Percentiles rank a stretch among this genome's conserved stretches.
These are phyloP conservation scores for Falco berigora DNA, from an alignment of 2,797 vertebrate species.

Conservation along the genomic window DNA sequence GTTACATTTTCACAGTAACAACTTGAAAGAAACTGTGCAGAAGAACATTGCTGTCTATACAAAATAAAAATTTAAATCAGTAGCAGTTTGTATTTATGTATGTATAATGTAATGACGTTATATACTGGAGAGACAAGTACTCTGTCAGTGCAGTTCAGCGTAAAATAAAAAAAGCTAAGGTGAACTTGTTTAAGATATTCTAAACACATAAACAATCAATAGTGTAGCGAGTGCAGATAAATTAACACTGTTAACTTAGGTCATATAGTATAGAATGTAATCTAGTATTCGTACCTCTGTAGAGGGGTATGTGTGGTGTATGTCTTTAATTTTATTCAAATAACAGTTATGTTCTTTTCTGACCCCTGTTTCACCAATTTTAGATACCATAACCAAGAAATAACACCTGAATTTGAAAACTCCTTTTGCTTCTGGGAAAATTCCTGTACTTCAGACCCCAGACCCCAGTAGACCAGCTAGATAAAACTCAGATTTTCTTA, in stretches of 20 bases:
- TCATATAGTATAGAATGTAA: not conserved
- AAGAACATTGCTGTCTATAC: not conserved
- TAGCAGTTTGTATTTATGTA: not conserved
- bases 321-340: not conserved
- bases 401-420: not conserved
- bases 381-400: not conserved
- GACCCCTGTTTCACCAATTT: not conserved
- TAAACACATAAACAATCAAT: not conserved
- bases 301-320: no score
- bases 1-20: not conserved
- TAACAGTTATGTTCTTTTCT: not conserved
- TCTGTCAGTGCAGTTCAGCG: not conserved
- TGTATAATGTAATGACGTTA: not conserved
- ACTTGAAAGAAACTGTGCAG: not conserved
- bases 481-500: not conserved
- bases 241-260: not conserved
- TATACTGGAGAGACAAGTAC: not conserved
- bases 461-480: not conserved
- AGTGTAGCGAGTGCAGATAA: not conserved
- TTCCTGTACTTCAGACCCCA: not conserved
- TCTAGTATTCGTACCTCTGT: not conserved
- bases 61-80: not conserved
- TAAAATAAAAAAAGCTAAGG: not conserved
- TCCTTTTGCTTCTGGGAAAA: not conserved
- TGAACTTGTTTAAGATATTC: not conserved